Conservation (phyloP, 2,797 vertebrate species). For the Micrastur ruficollis region DNA sequence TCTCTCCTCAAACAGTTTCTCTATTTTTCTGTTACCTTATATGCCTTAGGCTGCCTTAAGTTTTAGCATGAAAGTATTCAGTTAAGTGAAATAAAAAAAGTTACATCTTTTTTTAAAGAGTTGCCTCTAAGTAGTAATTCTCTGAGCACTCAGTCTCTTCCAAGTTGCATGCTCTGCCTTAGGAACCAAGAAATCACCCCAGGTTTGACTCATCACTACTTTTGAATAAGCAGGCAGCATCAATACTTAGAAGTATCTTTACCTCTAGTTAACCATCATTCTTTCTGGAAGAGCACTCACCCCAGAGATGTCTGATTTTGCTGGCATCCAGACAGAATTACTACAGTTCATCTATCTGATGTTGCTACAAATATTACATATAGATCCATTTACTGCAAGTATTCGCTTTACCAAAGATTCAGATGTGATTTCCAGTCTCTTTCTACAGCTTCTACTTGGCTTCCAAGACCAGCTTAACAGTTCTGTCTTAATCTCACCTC, state of each 20-base stretch:
- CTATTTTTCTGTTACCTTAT: not conserved
- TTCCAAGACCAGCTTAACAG: not conserved
- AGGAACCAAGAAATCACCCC: not conserved
- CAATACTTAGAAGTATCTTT: not conserved
- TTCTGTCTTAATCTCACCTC: not conserved
- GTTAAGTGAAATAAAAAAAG: not conserved
- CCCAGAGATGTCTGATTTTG: not conserved
- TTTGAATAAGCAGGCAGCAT: not conserved
- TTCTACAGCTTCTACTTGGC: not conserved
- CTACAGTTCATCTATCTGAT: not conserved
- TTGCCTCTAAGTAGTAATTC: not conserved
- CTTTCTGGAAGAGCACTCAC: not conserved
- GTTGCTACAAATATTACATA: not conserved
- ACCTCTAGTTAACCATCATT: not conserved
- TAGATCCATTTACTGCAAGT: not conserved
- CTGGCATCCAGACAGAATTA: not conserved
- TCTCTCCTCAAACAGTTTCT: not conserved
- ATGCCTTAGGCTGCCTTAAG: not conserved
- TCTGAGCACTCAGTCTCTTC: not conserved
- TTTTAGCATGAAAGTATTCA: not conserved
- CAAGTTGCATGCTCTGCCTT: not conserved
- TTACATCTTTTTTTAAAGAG: not conserved
- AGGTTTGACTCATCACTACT: not conserved
- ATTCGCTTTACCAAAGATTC: not conserved
- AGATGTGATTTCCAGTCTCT: not conserved